phyloP scores from a whole-genome alignment of 2,797 vertebrate species.

The Darevskia nairensis region DNA sequence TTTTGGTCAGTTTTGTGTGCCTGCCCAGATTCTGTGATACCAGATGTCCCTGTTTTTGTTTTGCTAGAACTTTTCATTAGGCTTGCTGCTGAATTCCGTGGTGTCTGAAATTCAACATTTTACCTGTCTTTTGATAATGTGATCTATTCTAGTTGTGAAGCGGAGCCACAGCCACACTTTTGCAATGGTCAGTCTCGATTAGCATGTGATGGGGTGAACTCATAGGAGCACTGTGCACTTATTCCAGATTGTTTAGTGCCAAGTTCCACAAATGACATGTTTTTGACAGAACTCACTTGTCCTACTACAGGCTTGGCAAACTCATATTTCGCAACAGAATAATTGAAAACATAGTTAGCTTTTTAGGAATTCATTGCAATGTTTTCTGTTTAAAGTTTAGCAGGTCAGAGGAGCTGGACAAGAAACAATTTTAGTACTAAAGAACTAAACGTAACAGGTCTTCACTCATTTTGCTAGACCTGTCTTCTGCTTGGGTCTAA shows the following conservation, averaged over 20 bases:
- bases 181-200: background rate
- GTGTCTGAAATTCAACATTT: background rate
- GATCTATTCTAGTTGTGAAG: background rate
- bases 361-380: too few relatives aligned
- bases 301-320: background rate
- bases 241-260: background rate
- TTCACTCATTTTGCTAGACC: too few relatives aligned
- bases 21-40: background rate
- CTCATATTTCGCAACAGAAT: background rate
- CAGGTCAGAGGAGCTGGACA: too few relatives aligned
- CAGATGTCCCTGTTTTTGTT: constrained; percentile 26
- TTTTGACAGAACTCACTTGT: background rate
- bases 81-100: background rate
- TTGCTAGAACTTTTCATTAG: background rate
- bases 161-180: background rate
- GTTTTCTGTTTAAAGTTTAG: too few relatives aligned
- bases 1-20: background rate
- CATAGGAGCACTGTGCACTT: background rate
- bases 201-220: background rate
- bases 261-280: too few relatives aligned
- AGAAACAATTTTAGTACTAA: too few relatives aligned
- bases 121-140: background rate
- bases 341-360: too few relatives aligned
- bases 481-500: too few relatives aligned
- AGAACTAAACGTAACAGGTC: too few relatives aligned